Conservation (phyloP, 2,888 invertebrate species). For the Phyto melanocephala region DNA sequence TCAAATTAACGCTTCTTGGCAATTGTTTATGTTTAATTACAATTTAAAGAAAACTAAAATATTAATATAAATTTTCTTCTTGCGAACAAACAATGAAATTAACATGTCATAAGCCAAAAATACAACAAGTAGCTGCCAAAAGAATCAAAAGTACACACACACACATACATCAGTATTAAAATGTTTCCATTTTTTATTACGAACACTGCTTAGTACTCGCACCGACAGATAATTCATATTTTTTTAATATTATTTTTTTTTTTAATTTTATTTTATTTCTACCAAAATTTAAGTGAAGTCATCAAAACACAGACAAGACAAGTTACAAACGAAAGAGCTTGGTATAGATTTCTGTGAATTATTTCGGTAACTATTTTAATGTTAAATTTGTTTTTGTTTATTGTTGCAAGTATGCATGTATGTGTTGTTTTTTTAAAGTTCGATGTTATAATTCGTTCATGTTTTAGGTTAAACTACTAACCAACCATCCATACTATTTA, state of each 20-base stretch:
- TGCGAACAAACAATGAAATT: background rate
- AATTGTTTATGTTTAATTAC: slow-evolving; percentile 13
- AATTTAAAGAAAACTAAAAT: slow-evolving; percentile 25
- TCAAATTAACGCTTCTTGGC: background rate
- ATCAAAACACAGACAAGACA: slow-evolving; percentile 68
- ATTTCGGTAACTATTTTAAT: slow-evolving; percentile 58
- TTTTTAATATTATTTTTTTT: slow-evolving; percentile 42
- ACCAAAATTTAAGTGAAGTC: slow-evolving; percentile 72
- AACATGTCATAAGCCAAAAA: slow-evolving; percentile 56
- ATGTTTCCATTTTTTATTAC: slow-evolving; percentile 43
- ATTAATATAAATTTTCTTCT: too few species aligned
- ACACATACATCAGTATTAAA: background rate
- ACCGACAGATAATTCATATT: slow-evolving; percentile 43
- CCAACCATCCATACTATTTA: slow-evolving; percentile 19
- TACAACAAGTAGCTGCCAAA: background rate
- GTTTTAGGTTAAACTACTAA: slow-evolving; percentile 48
- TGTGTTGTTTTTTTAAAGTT: slow-evolving; percentile 50
- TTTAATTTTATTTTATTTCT: slow-evolving; percentile 54
- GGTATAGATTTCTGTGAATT: slow-evolving; percentile 66
- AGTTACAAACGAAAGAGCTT: slow-evolving; percentile 38
- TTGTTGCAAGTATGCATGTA: slow-evolving; percentile 6
- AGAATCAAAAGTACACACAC: too few species aligned
- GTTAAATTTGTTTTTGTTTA: slow-evolving; percentile 43
- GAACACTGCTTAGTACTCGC: background rate
- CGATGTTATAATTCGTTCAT: slow-evolving; percentile 61